phyloP scores from a whole-genome alignment of 1,140 invertebrate species.

The Spodoptera frugiperda region DNA sequence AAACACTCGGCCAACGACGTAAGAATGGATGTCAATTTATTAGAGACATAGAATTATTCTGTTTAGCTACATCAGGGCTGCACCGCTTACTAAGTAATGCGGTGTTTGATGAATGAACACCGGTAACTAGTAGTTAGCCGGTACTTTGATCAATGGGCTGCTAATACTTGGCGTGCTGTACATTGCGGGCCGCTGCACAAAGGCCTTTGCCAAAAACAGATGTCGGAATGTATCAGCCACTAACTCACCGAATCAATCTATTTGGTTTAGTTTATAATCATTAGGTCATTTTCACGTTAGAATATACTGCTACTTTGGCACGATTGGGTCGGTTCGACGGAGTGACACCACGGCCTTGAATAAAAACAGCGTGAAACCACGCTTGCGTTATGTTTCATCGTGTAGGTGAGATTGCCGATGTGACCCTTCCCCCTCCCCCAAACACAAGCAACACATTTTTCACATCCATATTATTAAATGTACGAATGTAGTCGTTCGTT shows the following conservation, averaged over 20 bases:
- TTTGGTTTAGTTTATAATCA: neutral
- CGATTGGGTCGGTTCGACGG: no score
- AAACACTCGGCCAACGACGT: no score
- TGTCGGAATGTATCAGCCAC: neutral
- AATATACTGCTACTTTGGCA: no score
- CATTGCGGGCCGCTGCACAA: constrained; percentile 11
- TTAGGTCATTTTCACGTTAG: neutral
- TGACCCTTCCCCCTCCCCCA: no score
- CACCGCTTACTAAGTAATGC: no score
- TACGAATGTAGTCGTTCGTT: no score
- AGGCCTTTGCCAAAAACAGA: neutral
- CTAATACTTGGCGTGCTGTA: neutral
- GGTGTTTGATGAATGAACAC: neutral
- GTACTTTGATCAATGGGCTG: constrained; percentile 3
- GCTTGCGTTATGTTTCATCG: no score
- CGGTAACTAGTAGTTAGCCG: neutral
- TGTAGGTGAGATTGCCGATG: no score
- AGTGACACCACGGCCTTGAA: no score
- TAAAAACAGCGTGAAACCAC: no score
- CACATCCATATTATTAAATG: no score
- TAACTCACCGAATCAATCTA: constrained; percentile 7
- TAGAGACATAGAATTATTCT: neutral
- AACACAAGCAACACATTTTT: no score
- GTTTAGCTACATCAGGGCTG: neutral
- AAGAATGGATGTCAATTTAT: neutral